Conservation (phyloP, 2,113 vertebrate genomes). For the Aleadryas rufinucha region DNA sequence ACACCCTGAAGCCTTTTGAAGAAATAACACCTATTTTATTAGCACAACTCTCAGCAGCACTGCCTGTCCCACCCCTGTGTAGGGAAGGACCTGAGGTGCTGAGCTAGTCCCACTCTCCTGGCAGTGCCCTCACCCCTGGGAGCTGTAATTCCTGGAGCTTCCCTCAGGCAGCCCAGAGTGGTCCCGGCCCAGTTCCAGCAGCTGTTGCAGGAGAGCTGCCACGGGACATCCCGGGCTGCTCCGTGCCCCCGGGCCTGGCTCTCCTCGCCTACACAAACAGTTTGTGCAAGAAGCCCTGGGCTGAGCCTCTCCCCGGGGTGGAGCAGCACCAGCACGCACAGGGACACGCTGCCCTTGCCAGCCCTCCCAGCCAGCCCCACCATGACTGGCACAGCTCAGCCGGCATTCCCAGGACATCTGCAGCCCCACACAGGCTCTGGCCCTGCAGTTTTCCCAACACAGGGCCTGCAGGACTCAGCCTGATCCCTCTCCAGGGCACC, state of each 20-base stretch:
- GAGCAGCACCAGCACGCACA: neutral
- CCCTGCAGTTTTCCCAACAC: neutral
- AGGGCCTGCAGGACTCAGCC: neutral
- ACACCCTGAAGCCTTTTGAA: neutral
- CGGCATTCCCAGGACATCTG: neutral
- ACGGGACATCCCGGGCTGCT: accelerated
- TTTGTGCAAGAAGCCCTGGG: neutral
- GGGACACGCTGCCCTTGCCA: neutral
- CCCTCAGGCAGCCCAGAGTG: neutral
- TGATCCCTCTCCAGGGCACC: neutral
- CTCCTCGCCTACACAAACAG: neutral
- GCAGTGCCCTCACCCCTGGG: neutral
- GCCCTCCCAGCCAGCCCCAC: neutral
- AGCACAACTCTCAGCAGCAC: accelerated
- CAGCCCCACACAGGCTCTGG: neutral
- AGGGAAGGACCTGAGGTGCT: accelerated
- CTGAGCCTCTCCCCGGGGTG: neutral
- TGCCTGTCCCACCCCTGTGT: neutral
- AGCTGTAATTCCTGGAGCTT: neutral
- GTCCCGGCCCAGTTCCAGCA: neutral
- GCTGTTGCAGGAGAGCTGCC: neutral
- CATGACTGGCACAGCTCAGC: neutral
- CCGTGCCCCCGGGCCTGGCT: neutral
- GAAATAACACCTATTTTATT: neutral
- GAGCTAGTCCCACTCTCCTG: accelerated